Percentiles rank a stretch among this genome's conserved stretches.
These are phyloP conservation scores for Myathropa florea DNA, from an alignment of 2,888 invertebrate species.

Conservation along the genomic window DNA sequence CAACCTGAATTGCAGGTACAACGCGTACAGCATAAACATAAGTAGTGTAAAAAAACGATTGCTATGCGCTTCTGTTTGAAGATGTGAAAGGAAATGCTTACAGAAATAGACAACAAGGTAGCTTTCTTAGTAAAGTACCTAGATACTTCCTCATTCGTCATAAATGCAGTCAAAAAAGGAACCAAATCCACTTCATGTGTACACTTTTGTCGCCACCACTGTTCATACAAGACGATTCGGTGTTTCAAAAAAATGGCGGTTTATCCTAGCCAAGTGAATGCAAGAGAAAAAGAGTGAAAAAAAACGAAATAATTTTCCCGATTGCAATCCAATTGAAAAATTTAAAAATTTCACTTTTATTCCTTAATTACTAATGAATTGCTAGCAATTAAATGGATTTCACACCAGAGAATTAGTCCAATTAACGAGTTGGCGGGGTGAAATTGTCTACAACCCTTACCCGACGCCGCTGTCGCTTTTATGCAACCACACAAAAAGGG, in stretches of 20 bases:
- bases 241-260: conserved; percentile 66
- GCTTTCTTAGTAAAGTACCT: not conserved
- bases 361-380: not conserved
- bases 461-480: conserved; percentile 59
- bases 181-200: not conserved
- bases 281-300: not conserved
- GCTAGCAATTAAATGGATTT: not conserved
- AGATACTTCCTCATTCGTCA: not conserved
- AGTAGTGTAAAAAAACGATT: not conserved
- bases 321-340: not conserved
- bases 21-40: not conserved
- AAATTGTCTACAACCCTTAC: conserved; percentile 44
- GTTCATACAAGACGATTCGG: conserved; percentile 19
- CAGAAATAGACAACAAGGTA: too few species aligned
- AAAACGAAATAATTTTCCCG: not conserved
- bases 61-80: not conserved
- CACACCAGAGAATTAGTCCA: not conserved
- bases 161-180: not conserved
- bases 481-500: conserved; percentile 52
- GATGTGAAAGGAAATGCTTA: not conserved
- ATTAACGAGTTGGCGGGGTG: conserved; percentile 30
- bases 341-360: not conserved
- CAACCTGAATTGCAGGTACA: not conserved
- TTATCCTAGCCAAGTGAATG: conserved; percentile 19
- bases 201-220: conserved; percentile 37